phyloP scores from a whole-genome alignment of 2,113 vertebrate species.

The Scytalopus superciliaris region DNA sequence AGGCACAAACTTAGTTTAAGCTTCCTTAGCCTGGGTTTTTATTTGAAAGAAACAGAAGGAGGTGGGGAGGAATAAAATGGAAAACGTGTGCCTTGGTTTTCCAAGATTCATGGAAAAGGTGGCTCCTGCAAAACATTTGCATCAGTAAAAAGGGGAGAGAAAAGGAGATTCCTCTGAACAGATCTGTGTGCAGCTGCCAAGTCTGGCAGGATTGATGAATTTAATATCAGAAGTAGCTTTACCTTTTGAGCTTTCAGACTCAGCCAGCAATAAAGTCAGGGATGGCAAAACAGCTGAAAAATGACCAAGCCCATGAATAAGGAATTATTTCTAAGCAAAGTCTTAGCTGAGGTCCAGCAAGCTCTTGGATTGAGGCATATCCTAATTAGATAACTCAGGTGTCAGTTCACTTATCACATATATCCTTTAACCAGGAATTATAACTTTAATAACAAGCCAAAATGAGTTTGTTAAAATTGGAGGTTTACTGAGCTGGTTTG shows the following conservation, averaged over 20 bases:
- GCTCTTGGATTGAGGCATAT: background rate
- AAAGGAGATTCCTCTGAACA: background rate
- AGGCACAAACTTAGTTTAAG: background rate
- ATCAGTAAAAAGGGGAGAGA: background rate
- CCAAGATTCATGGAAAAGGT: background rate
- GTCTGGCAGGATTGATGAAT: slow-evolving; percentile 18
- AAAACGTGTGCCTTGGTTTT: background rate
- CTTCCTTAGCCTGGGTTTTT: background rate
- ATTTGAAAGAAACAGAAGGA: background rate
- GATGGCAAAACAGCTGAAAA: slow-evolving; percentile 10
- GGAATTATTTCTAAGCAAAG: slow-evolving; percentile 21
- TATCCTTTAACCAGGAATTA: background rate
- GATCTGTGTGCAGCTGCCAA: background rate
- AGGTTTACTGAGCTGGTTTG: background rate
- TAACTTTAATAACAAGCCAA: background rate
- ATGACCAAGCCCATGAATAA: slow-evolving; percentile 14
- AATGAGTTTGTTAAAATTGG: background rate
- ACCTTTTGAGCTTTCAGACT: background rate
- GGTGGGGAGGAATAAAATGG: background rate
- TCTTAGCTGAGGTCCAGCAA: background rate
- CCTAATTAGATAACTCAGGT: background rate
- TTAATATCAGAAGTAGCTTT: slow-evolving; percentile 36
- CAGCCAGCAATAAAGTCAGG: slow-evolving; percentile 7
- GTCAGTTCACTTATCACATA: background rate
- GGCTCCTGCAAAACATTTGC: background rate